A percentile compares a stretch with the other conserved stretches of the same genome.
Evolutionary conservation across 2,113 vertebrate species (phyloP).

Genomic region (Salminus brasiliensis): DNA sequence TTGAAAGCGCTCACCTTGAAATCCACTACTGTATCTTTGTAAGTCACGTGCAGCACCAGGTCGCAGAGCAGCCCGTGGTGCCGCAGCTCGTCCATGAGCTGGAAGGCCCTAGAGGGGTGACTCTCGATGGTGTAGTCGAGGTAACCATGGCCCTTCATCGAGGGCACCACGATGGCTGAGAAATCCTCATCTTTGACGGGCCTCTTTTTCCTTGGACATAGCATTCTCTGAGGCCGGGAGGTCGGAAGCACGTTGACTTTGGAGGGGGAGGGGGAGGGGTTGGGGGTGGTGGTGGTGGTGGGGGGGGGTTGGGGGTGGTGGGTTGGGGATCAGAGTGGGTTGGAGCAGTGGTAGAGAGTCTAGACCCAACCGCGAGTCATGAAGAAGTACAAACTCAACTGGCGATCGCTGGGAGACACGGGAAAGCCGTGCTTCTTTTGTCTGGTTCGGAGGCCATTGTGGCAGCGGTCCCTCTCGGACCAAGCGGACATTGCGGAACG

Average conservation of each 20-base stretch:
- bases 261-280: too few relatives aligned
- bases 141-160: slow-evolving; percentile 77
- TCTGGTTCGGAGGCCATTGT: slow-evolving; percentile 36
- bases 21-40: slow-evolving; percentile 72
- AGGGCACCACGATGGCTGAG: slow-evolving; percentile 76
- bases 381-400: slow-evolving; percentile 49
- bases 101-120: slow-evolving; percentile 71
- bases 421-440: slow-evolving; percentile 34
- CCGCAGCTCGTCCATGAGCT: slow-evolving; percentile 79
- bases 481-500: slow-evolving; percentile 45
- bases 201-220: slow-evolving; percentile 73
- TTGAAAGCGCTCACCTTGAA: slow-evolving; percentile 72
- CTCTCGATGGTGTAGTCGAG: slow-evolving; percentile 81
- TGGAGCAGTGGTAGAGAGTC: neutral
- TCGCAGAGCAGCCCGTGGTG: slow-evolving; percentile 78
- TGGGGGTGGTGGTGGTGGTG: too few relatives aligned
- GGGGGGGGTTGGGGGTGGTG: too few relatives aligned
- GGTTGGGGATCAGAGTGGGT: neutral
- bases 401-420: slow-evolving; percentile 34
- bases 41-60: slow-evolving; percentile 75
- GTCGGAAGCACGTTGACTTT: neutral
- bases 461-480: slow-evolving; percentile 14
- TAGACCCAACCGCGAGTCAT: slow-evolving; percentile 53
- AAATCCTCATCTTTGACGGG: slow-evolving; percentile 68
- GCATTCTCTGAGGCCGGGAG: slow-evolving; percentile 67